Evolutionary conservation across 2,888 invertebrate genomes (phyloP), one percentile per base, ranked within the genome.

Genomic region (Thalpophila matura): DNA sequence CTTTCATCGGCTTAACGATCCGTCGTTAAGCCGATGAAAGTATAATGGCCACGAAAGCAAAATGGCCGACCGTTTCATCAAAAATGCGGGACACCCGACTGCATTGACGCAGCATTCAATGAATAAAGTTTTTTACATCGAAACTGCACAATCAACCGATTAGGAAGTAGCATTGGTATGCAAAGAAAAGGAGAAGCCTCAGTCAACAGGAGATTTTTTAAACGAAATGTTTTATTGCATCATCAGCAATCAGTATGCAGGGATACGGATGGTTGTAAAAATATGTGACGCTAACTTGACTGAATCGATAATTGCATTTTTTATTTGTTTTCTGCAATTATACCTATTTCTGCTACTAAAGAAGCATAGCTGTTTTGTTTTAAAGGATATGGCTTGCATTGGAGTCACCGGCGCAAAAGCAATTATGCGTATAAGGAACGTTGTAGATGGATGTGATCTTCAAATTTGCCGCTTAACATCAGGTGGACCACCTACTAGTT

Each of bases 1-100:
- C 78, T 78, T 66, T 74, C 78, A 64, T 74, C 45, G 42, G 49
- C 37, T 43, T 55, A 56, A 43, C 37, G 47, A 55, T 46, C n/a
- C n/a, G n/a, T n/a, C n/a, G n/a, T n/a, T n/a, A n/a, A n/a, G n/a
- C n/a, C n/a, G n/a, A n/a, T n/a, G n/a, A n/a, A n/a, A n/a, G 50
- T 59, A 59, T n/a, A n/a, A n/a, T n/a, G 33, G 49, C 69, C 49
- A 46, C 68, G 67, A 67, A 51, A 20, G 27, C 37, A 60, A 42
- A 64, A 71, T 53, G 65, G 45, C 53, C 46, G 33, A 40, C 7
- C 42, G 47, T 43, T 61, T 58, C 54, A 75, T 61, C 53, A 69
- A 69, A 58, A 61, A 67, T 75, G 64, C 74, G 7, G 35, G 40
- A 43, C 54, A 60, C 29, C n/a, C 42, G 20, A 55, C 64, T 68